Conservation (phyloP, 2,888 invertebrate species). For the Leptarthrus brevirostris region DNA sequence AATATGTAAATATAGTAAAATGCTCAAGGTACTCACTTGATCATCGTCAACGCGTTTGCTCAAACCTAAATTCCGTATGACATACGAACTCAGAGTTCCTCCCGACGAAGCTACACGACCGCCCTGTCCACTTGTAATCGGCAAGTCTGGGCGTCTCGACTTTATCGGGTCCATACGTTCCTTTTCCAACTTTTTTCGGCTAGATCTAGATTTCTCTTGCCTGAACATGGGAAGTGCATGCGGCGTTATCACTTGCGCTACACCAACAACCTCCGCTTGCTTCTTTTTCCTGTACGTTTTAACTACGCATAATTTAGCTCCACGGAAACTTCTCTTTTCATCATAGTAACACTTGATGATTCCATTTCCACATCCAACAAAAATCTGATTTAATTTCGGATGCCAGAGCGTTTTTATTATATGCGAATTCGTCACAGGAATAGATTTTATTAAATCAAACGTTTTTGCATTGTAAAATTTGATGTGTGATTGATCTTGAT, state of each 20-base stretch:
- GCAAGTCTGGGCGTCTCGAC: slow-evolving; percentile 84
- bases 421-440: slow-evolving; percentile 83
- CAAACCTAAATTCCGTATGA: slow-evolving; percentile 93
- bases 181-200: slow-evolving; percentile 91
- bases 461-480: slow-evolving; percentile 84
- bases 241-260: slow-evolving; percentile 95
- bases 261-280: slow-evolving; percentile 86
- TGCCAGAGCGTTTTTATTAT: slow-evolving; percentile 95
- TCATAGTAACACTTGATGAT: slow-evolving; percentile 92
- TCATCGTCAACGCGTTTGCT: slow-evolving; percentile 93
- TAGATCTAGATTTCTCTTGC: slow-evolving; percentile 88
- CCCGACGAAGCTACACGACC: slow-evolving; percentile 95
- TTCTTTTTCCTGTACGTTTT: slow-evolving; percentile 83
- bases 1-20: not conserved
- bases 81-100: slow-evolving; percentile 92
- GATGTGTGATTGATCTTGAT: slow-evolving; percentile 74
- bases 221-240: slow-evolving; percentile 95
- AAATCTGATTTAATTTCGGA: slow-evolving; percentile 96
- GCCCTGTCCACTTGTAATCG: slow-evolving; percentile 90
- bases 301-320: slow-evolving; percentile 89
- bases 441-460: slow-evolving; percentile 78
- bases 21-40: too few relatives aligned
- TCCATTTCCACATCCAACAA: slow-evolving; percentile 92
- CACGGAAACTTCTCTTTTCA: slow-evolving; percentile 84
- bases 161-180: slow-evolving; percentile 88